phyloP scores from a whole-genome alignment of 2,797 vertebrate genomes.

The Cuniculus paca region DNA sequence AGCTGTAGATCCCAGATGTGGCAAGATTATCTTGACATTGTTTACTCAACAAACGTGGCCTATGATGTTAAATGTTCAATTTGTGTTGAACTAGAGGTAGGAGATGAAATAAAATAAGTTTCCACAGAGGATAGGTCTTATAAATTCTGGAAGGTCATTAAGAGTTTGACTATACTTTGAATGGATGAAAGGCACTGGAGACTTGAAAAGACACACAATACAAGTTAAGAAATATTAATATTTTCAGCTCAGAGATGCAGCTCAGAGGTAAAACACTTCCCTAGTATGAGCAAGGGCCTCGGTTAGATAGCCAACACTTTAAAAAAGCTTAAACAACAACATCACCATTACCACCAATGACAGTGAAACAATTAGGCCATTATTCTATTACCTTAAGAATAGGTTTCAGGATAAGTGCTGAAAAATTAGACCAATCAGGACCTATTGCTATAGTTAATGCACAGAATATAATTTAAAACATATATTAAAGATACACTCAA shows the following conservation, averaged over 20 bases:
- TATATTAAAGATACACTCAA: neutral
- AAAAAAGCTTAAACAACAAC: neutral
- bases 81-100: neutral
- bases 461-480: conserved; percentile 48
- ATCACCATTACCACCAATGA: neutral
- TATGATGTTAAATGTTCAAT: neutral
- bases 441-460: neutral
- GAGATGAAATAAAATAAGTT: neutral
- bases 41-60: neutral
- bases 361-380: no score
- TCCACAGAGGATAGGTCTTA: neutral
- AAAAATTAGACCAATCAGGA: neutral
- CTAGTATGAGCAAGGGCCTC: neutral
- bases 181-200: neutral
- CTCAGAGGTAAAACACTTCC: neutral
- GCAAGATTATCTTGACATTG: neutral
- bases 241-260: neutral
- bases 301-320: neutral
- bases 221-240: neutral
- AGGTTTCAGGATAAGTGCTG: neutral
- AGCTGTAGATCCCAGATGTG: neutral
- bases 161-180: conserved; percentile 47
- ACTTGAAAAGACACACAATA: neutral
- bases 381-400: neutral
- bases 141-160: neutral